Evolutionary conservation across 92 coral and sea anemone species (phyloP).

Genomic region (Anthopleura xanthogrammica): DNA sequence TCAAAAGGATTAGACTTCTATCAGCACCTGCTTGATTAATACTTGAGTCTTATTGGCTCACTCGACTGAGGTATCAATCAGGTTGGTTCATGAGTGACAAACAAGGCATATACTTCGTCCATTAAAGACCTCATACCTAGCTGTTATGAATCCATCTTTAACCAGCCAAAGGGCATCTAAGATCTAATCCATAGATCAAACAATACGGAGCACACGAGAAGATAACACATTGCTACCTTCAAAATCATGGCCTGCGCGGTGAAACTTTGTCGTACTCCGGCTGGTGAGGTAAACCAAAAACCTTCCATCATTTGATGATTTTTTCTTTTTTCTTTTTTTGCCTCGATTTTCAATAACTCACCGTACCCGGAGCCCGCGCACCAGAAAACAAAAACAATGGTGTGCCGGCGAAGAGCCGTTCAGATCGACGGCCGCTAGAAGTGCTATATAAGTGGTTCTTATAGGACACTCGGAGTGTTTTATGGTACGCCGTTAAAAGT

Average conservation of each 20-base stretch:
- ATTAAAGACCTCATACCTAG: too few relatives aligned
- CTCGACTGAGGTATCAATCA: not conserved
- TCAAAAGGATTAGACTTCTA: not conserved
- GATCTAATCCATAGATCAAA: not conserved
- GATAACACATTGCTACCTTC: not conserved
- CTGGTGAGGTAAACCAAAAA: not conserved
- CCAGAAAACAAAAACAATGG: too few relatives aligned
- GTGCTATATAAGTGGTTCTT: too few relatives aligned
- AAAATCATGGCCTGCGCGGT: not conserved
- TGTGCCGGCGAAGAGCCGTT: too few relatives aligned
- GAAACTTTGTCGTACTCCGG: not conserved
- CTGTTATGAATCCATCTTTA: not conserved
- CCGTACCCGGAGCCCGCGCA: too few relatives aligned
- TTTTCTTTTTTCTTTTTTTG: not conserved
- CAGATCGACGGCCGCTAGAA: too few relatives aligned
- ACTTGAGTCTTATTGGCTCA: constrained; percentile 7
- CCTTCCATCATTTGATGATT: too few relatives aligned
- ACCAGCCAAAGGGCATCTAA: not conserved
- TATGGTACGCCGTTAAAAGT: too few relatives aligned
- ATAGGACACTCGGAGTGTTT: too few relatives aligned
- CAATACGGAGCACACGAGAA: not conserved
- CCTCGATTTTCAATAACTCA: too few relatives aligned
- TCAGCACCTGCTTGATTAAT: not conserved
- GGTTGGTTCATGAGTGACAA: not conserved
- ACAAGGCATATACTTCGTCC: not conserved